Percentiles rank a stretch among this genome's conserved stretches.
phyloP scores from a whole-genome alignment of 1,140 invertebrate species.

The Aphelinus certus region DNA sequence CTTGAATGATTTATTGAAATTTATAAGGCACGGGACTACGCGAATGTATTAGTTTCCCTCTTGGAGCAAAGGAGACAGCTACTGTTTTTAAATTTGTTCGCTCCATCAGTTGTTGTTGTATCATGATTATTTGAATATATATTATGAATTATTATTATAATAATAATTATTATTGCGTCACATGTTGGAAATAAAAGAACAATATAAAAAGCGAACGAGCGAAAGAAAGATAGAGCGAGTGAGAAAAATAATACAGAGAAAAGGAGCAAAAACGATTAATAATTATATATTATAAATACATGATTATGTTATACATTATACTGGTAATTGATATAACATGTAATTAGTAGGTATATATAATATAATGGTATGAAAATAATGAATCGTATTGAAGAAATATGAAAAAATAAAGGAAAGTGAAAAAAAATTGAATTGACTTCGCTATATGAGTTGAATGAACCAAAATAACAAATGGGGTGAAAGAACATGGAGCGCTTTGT shows the following conservation, averaged over 20 bases:
- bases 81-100: conserved; percentile 40
- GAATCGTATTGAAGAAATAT: conserved; percentile 44
- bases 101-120: conserved; percentile 50
- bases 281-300: conserved; percentile 51
- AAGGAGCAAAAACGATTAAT: conserved; percentile 46
- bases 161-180: conserved; percentile 46
- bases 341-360: conserved; percentile 54
- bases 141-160: conserved; percentile 53
- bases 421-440: conserved; percentile 42
- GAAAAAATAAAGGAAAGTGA: conserved; percentile 43
- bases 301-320: conserved; percentile 50
- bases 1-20: conserved; percentile 34
- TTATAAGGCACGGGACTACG: conserved; percentile 34
- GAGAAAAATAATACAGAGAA: conserved; percentile 37
- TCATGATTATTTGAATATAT: conserved; percentile 51
- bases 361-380: conserved; percentile 42
- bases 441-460: conserved; percentile 27
- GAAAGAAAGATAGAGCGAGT: conserved; percentile 35
- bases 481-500: conserved; percentile 39
- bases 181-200: conserved; percentile 42
- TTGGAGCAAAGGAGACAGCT: conserved; percentile 31
- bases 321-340: conserved; percentile 52
- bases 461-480: conserved; percentile 13
- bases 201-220: conserved; percentile 36
- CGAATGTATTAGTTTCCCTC: conserved; percentile 43